Percentiles rank a stretch among this genome's conserved stretches.
These are phyloP conservation scores for Gallinago paraguaiae DNA, from an alignment of 2,113 vertebrate species.

Conservation along the genomic window DNA sequence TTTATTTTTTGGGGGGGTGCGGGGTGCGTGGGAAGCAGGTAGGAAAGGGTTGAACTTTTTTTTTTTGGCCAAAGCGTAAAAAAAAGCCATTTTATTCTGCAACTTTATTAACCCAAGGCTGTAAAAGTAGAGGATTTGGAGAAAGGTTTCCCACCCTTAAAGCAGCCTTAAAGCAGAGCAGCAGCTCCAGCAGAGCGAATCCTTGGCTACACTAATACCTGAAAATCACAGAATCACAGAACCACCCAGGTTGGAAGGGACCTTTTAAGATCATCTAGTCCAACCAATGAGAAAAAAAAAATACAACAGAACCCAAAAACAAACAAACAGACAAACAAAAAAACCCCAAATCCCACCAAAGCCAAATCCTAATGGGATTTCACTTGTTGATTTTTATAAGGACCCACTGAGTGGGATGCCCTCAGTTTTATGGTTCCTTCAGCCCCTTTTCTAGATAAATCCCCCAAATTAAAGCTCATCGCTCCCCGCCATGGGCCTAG, in stretches of 20 bases:
- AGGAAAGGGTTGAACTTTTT: not conserved
- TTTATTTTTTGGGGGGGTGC: no score
- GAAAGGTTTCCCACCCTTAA: not conserved
- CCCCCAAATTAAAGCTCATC: not conserved
- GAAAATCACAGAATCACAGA: no score
- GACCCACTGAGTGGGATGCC: not conserved
- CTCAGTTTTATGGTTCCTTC: not conserved
- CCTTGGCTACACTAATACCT: not conserved
- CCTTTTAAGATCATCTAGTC: no score
- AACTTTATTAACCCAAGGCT: not conserved
- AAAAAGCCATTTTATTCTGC: accelerated
- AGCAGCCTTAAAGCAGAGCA: accelerated
- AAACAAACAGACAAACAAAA: no score
- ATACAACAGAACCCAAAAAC: no score
- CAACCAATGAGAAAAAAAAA: not conserved
- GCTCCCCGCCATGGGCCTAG: not conserved
- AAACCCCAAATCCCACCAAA: no score
- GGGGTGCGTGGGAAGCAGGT: not conserved
- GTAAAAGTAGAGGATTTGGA: accelerated
- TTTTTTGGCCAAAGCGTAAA: not conserved
- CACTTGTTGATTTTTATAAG: not conserved
- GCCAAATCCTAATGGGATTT: no score
- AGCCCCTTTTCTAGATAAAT: not conserved
- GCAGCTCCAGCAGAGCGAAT: not conserved
- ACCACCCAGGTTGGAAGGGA: no score